A percentile compares a stretch with the other conserved stretches of the same genome.
Evolutionary conservation across 1,140 invertebrate species (phyloP).

Genomic region (Diprion similis): DNA sequence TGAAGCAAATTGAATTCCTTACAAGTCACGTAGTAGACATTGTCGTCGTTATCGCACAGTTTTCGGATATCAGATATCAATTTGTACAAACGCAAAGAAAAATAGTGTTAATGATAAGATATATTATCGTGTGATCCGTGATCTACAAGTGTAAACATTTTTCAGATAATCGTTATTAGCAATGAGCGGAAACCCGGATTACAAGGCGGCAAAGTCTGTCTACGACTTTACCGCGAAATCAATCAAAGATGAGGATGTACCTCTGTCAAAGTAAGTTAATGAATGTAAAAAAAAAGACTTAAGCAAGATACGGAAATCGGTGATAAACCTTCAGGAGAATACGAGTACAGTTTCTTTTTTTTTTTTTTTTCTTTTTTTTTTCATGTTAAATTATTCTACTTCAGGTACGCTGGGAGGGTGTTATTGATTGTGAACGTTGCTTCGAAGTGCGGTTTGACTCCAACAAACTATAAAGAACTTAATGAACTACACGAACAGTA

Average conservation of each 20-base stretch:
- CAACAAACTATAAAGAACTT: conserved; percentile 81
- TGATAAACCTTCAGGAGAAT: not conserved
- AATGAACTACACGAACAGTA: conserved; percentile 80
- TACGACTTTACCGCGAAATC: conserved; percentile 81
- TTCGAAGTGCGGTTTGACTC: conserved; percentile 85
- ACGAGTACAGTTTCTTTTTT: not conserved
- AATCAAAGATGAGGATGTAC: conserved; percentile 77
- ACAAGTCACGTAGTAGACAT: too few relatives aligned
- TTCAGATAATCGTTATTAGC: conserved; percentile 13
- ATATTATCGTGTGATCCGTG: too few relatives aligned
- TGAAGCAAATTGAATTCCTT: too few relatives aligned
- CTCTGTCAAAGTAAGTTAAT: conserved; percentile 68
- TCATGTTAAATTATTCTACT: conserved; percentile 14
- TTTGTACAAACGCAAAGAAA: too few relatives aligned
- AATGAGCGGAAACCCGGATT: conserved; percentile 61
- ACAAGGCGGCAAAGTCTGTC: conserved; percentile 74
- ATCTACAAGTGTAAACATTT: too few relatives aligned
- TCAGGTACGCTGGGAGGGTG: conserved; percentile 74
- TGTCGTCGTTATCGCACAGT: too few relatives aligned
- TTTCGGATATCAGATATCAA: too few relatives aligned
- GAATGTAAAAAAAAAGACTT: conserved; percentile 1
- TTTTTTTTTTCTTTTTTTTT: conserved; percentile 18
- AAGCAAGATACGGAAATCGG: conserved; percentile 3
- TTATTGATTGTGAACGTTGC: conserved; percentile 88
- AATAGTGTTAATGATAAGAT: too few relatives aligned